A percentile compares a stretch with the other conserved stretches of the same genome.
phyloP scores from a whole-genome alignment of 2,113 vertebrate species.

The Apistogramma diplotaenia region DNA sequence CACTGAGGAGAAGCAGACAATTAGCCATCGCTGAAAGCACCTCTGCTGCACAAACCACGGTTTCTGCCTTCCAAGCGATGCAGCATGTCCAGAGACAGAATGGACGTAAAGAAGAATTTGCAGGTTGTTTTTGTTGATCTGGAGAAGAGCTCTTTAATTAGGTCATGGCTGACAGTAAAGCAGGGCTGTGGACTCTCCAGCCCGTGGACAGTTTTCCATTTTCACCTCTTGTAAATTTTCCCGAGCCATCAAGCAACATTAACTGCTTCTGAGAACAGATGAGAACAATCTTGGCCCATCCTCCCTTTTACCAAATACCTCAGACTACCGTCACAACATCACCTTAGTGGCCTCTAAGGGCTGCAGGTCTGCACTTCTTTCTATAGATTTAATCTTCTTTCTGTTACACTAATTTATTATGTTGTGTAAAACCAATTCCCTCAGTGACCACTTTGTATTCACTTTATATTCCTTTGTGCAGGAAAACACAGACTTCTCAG shows the following conservation, averaged over 20 bases:
- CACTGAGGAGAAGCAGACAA: conserved; percentile 46
- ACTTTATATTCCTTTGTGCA: not conserved
- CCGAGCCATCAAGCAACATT: not conserved
- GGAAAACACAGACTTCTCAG: not conserved
- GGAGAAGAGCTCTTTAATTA: conserved; percentile 39
- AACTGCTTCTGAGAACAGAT: not conserved
- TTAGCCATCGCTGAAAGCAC: conserved; percentile 46
- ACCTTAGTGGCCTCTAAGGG: not conserved
- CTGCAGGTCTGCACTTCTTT: not conserved
- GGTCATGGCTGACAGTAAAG: conserved; percentile 14
- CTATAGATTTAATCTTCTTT: not conserved
- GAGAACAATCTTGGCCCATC: not conserved
- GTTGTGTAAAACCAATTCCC: not conserved
- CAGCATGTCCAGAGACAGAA: not conserved
- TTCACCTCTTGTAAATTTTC: conserved; percentile 19
- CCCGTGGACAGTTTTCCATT: conserved; percentile 17
- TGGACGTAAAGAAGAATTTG: not conserved
- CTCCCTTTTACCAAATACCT: not conserved
- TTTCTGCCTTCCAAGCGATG: not conserved
- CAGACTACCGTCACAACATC: not conserved
- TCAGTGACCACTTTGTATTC: conserved; percentile 4
- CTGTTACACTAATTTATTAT: not conserved
- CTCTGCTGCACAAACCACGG: conserved; percentile 10
- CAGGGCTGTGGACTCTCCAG: not conserved
- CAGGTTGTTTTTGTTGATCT: not conserved